These are phyloP conservation scores for Campaea margaritaria DNA, from an alignment of 2,888 invertebrate genomes.

Conservation along the genomic window DNA sequence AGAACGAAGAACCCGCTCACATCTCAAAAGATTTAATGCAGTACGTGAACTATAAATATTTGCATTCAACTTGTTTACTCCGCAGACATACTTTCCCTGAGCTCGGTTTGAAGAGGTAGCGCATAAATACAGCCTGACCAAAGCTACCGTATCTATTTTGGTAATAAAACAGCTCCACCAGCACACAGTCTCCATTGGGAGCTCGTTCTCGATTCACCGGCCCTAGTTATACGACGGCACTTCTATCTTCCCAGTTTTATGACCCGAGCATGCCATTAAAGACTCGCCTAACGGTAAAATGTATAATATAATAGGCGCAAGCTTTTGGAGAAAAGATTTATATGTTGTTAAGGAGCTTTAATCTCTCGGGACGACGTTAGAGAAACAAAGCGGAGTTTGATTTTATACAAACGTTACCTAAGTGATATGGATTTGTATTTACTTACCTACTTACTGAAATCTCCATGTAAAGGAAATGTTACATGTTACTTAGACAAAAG, in stretches of 20 bases:
- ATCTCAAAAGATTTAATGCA: slow-evolving; percentile 13
- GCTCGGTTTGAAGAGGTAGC: slow-evolving; percentile 27
- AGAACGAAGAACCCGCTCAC: slow-evolving; percentile 8
- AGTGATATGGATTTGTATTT: background rate
- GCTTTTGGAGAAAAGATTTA: slow-evolving; percentile 17
- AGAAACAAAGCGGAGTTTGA: slow-evolving; percentile 2
- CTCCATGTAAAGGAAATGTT: background rate
- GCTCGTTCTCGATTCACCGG: slow-evolving; percentile 41
- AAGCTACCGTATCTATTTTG: slow-evolving; percentile 37
- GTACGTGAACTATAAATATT: slow-evolving; percentile 26
- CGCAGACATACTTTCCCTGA: slow-evolving; percentile 9
- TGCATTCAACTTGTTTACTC: slow-evolving; percentile 21
- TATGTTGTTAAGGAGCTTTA: slow-evolving; percentile 15
- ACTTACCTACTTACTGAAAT: background rate
- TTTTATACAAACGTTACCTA: slow-evolving; percentile 1
- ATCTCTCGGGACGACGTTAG: slow-evolving; percentile 3
- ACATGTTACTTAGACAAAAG: too few species aligned
- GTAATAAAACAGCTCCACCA: slow-evolving; percentile 17
- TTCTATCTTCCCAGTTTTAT: slow-evolving; percentile 45
- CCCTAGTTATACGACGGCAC: slow-evolving; percentile 41
- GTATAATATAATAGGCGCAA: slow-evolving; percentile 3
- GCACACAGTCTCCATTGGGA: slow-evolving; percentile 29
- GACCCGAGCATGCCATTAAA: slow-evolving; percentile 43
- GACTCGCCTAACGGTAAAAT: slow-evolving; percentile 24
- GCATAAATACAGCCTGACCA: slow-evolving; percentile 34